phyloP scores from a whole-genome alignment of 2,797 vertebrate species.

The Steatocranus sp. region DNA sequence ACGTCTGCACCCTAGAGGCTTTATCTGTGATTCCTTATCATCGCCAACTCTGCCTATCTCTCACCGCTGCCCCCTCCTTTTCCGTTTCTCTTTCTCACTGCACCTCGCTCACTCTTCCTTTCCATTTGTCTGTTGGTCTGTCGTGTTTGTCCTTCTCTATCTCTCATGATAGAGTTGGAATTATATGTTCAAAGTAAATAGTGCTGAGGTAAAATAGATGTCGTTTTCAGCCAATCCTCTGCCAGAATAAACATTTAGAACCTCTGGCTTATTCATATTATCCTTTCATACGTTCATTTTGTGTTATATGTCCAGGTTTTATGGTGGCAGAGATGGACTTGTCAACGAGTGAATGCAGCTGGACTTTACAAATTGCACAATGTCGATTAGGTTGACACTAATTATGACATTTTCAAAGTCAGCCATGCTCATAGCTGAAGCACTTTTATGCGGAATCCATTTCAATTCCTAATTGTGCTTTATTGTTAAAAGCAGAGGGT shows the following conservation, averaged over 20 bases:
- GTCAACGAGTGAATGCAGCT: constrained; percentile 7
- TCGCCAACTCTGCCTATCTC: constrained; percentile 51
- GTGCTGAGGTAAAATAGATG: constrained; percentile 24
- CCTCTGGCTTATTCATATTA: constrained; percentile 10
- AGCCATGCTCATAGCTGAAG: constrained; percentile 35
- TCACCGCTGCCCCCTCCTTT: neutral
- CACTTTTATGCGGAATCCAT: constrained; percentile 37
- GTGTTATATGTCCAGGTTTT: constrained; percentile 1
- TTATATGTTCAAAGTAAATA: constrained; percentile 45
- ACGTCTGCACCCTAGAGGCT: constrained; percentile 55
- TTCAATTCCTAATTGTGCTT: constrained; percentile 58
- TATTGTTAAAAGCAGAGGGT: constrained; percentile 38
- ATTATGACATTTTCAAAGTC: constrained; percentile 65
- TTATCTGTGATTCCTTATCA: constrained; percentile 70
- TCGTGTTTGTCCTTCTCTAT: constrained; percentile 56
- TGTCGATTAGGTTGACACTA: constrained; percentile 42
- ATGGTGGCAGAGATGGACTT: constrained; percentile 22
- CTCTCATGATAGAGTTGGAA: constrained; percentile 46
- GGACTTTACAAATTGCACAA: constrained; percentile 43
- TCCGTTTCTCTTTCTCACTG: neutral
- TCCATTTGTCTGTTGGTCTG: constrained; percentile 25
- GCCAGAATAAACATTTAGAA: neutral
- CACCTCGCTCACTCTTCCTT: constrained; percentile 9
- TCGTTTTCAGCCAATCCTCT: neutral
- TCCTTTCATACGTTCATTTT: constrained; percentile 7